Conservation (phyloP, 2,888 invertebrate genomes). For the Apoderus coryli region DNA sequence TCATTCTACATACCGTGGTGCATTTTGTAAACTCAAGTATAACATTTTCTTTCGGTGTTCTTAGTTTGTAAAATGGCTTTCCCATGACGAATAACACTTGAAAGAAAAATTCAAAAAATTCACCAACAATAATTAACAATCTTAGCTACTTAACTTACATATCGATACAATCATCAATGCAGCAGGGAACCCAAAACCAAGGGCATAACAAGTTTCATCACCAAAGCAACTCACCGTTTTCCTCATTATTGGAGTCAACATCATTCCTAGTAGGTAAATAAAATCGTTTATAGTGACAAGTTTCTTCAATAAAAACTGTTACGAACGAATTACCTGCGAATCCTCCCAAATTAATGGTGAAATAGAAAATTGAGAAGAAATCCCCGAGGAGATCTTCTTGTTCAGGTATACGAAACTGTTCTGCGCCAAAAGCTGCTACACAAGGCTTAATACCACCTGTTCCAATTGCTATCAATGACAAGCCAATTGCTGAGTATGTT, state of each 20-base stretch:
- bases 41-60: slow-evolving; percentile 57
- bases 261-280: slow-evolving; percentile 33
- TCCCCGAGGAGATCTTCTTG: slow-evolving; percentile 50
- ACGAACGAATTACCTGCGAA: slow-evolving; percentile 41
- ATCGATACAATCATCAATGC: slow-evolving; percentile 53
- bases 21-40: slow-evolving; percentile 54
- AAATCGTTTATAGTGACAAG: too few species aligned
- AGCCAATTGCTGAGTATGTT: slow-evolving; percentile 38
- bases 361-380: slow-evolving; percentile 75
- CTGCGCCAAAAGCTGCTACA: slow-evolving; percentile 76
- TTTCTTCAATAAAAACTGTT: too few species aligned
- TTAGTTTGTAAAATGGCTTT: slow-evolving; percentile 52
- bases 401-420: slow-evolving; percentile 59
- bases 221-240: slow-evolving; percentile 50
- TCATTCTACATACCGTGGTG: slow-evolving; percentile 47
- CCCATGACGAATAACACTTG: slow-evolving; percentile 58
- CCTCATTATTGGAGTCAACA: slow-evolving; percentile 58
- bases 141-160: slow-evolving; percentile 32
- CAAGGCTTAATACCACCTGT: slow-evolving; percentile 81
- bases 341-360: slow-evolving; percentile 59
- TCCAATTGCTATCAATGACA: slow-evolving; percentile 53
- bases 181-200: slow-evolving; percentile 68
- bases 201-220: slow-evolving; percentile 53
- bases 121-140: too few species aligned
- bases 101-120: slow-evolving; percentile 21